These are phyloP conservation scores for Schizotus pectinicornis DNA, from an alignment of 2,888 invertebrate genomes.

Conservation along the genomic window DNA sequence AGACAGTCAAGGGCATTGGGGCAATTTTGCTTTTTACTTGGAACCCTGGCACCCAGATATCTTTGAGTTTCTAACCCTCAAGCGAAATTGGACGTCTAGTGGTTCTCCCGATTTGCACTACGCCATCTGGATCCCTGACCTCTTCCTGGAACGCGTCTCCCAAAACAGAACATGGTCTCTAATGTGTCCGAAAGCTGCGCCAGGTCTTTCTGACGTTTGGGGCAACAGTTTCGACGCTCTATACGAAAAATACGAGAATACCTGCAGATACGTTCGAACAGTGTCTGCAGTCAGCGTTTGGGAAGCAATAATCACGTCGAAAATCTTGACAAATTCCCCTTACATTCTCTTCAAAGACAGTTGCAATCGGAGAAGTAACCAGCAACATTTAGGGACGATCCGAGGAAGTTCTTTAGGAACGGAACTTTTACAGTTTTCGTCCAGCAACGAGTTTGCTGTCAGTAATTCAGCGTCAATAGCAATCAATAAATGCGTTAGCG, in stretches of 20 bases:
- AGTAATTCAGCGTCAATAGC: slow-evolving; percentile 71
- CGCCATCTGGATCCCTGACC: slow-evolving; percentile 69
- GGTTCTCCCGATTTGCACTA: slow-evolving; percentile 70
- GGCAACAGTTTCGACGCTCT: slow-evolving; percentile 67
- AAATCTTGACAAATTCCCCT: slow-evolving; percentile 69
- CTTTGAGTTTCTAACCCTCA: slow-evolving; percentile 65
- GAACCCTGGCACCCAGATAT: slow-evolving; percentile 72
- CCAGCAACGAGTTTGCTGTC: slow-evolving; percentile 66
- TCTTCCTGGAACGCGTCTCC: slow-evolving; percentile 67
- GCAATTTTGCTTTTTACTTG: slow-evolving; percentile 69
- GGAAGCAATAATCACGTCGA: slow-evolving; percentile 63
- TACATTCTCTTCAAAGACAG: slow-evolving; percentile 67
- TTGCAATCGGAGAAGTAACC: slow-evolving; percentile 69
- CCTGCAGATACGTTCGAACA: slow-evolving; percentile 38
- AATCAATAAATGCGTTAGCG: slow-evolving; percentile 64
- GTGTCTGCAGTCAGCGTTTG: too few species aligned
- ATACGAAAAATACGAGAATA: slow-evolving; percentile 63
- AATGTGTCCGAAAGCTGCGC: slow-evolving; percentile 66
- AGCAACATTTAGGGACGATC: slow-evolving; percentile 70
- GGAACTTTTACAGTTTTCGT: slow-evolving; percentile 68
- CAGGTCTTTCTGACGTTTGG: slow-evolving; percentile 64
- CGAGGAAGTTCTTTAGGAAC: slow-evolving; percentile 71
- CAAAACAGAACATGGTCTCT: slow-evolving; percentile 63
- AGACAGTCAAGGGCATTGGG: slow-evolving; percentile 51
- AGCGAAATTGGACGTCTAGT: slow-evolving; percentile 65